Base-by-base conservation (phyloP, 1,140 invertebrate genomes). In the Trichoplusia ni region DNA sequence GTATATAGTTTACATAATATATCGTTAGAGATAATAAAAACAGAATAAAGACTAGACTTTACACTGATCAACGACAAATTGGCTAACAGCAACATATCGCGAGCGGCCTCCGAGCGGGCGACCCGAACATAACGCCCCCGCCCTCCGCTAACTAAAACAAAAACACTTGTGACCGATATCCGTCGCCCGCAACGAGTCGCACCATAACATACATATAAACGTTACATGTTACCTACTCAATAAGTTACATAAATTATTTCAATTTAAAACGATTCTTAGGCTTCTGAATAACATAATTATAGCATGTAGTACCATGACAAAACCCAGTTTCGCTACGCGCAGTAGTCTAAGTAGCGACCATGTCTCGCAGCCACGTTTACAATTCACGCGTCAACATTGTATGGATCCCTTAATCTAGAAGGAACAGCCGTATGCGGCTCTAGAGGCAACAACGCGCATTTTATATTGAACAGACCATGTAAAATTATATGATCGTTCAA, bases 21-120 rank as follows among this genome's bases (percentile, higher is more conserved):
- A 87, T 84, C 77, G 75, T 86, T 86, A 86, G 75, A 85, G 78
- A 82, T 74, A 77, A 88, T 85, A 87, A 89, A 88, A 90, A 90
- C 87, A 88, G 85, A 68, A 86, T 89, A 87, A 88, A 90, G 90
- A 91, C 90, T 91, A 91, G 90, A 91, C 89, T 90, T 90, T 91
- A 91, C 90, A 91, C 89, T 90, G 90, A 90, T 84, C 80, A 91
- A 89, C 81, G 82, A 88, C 81, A 83, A 83, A 73, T 81, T 81
- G 79, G 79, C 85, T 82, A 89, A 89, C 80, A 89, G 81, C 82
- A 84, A 84, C 79, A 82, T 75, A 78, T 79, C 77, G 75, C 77
- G 67, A 71, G 66, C 64, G 51, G 62, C 73, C 74, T 49, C 67
- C 56, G 61, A 63, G 74, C 78, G 75, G 77, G 40, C 69, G 63